Evolutionary conservation across 2,888 invertebrate genomes (phyloP).

Genomic region (Acanthosepion lycidas): DNA sequence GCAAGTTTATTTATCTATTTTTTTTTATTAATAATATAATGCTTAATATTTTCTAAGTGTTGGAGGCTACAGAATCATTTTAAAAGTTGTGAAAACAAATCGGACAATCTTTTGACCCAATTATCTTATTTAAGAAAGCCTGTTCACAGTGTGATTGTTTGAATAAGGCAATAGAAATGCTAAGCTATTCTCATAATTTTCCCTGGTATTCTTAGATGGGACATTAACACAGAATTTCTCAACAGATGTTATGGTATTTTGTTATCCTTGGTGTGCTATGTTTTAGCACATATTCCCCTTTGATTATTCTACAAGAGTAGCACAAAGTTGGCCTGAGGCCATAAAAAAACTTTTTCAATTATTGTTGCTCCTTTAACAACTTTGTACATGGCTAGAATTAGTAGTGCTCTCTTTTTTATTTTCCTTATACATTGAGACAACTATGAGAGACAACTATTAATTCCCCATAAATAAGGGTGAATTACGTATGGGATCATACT

Average conservation of each 20-base stretch:
- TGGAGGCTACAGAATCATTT: background rate
- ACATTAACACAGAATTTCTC: background rate
- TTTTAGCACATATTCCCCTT: background rate
- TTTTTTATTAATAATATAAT: too few species aligned
- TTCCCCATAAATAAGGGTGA: too few species aligned
- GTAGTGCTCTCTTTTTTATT: background rate
- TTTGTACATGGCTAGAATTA: background rate
- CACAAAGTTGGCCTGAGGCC: background rate
- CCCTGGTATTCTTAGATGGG: conserved; percentile 3
- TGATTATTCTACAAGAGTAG: background rate
- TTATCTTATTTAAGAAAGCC: background rate
- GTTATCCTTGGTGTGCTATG: background rate
- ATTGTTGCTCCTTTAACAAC: background rate
- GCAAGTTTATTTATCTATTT: too few species aligned
- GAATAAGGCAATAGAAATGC: background rate
- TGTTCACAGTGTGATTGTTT: background rate
- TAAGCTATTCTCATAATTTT: background rate
- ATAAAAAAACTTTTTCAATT: background rate
- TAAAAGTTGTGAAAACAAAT: background rate
- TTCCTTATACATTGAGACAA: background rate
- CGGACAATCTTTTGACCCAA: background rate
- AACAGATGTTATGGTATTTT: background rate
- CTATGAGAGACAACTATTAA: background rate
- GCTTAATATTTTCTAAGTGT: background rate
- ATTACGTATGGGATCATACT: too few species aligned